Evolutionary conservation across 2,797 vertebrate species (phyloP), one percentile per base, ranked within the genome.

Genomic region (Stomatorhinus walkeri): DNA sequence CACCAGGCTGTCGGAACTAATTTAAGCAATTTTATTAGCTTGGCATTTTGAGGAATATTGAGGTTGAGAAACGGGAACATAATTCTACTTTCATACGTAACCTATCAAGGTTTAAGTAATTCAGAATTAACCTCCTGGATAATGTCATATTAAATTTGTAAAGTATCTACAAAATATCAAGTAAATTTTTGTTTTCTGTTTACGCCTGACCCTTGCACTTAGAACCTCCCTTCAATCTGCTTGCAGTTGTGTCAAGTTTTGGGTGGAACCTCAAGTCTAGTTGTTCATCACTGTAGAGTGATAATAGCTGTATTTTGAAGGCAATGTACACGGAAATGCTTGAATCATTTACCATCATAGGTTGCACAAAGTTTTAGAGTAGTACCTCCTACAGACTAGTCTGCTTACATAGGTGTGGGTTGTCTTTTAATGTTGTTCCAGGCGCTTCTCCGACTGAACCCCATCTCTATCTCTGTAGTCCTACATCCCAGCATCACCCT

Each of bases 1-100:
- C 92, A 91, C 90, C 64, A 91, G 89, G 89, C 91, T 89, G 91
- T 90, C 89, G 12, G 88, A 90, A 94, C 91, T 94, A 94, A 94
- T 93, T 94, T 92, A 93, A 91, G 89, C 36, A 79, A 79, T 79
- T 79, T 43, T 43, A 79, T 79, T 79, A 79, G 72, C 43, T 28
- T 84, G 81, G 43, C 19, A 8, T 51, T 84, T 84, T 84, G n/a
- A 84, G 81, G n/a, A 84, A 84, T 84, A 84, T 51, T 84, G 48
- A 51, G 48, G 22, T 48, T 84, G 81, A 51, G 51, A 51, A 46
- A 51, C 48, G 3, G 81, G 81, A 22, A 10, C 22, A 24, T 9
- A 48, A 48, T 48, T 49, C 22, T 84, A 3, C 81, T 51, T 84
- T 84, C 46, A 84, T 51, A 19, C n/a, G 1, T 51, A 84, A 84